Base-by-base conservation (phyloP, 2,888 invertebrate species). In the Ornithoptera alexandrae region DNA sequence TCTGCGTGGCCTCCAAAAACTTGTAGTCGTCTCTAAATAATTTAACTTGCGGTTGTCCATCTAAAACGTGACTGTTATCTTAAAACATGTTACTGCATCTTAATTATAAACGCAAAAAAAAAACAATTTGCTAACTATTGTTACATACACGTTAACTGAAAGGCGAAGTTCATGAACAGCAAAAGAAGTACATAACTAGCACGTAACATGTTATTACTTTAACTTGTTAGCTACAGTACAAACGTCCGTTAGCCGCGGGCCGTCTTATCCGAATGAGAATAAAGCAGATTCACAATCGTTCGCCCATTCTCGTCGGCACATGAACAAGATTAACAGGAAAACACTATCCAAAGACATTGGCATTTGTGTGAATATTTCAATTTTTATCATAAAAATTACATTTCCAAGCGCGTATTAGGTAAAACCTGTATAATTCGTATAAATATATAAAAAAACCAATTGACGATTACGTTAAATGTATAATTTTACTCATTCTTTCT, bases 21-120 rank as follows among this genome's bases (percentile, higher is more conserved):
- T 68, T 79, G 73, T 89, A 90, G 74, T 90, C 89, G 53, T 81
- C 84, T 6, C 89, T 82, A 72, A 89, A 90, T 73, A 85, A 85
- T 62, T 79, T 83, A 18, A 77, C 74, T 59, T 76, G 72, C 4
- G 74, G 76, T 77, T 87, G 86, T 58, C 80, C 83, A 80, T 82
- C 89, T 89, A 76, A 46, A 78, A 79, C 67, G 58, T 67, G 65
- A 77, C 62, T 53, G 71, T n/a, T 53, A 59, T 68, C 39, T 56
- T 56, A 69, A 69, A 65, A 64, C 53, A 24, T 36, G n/a, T 60
- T 53, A 64, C 36, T 20, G 39, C 39, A n/a, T 15, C 17, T 3
- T 20, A 12, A 62, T 20, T 62, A 62, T 15, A 46, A 15, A 12
- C 20, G 62, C 7, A 46, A n/a, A 60, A 58, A 58, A 24, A 59